phyloP scores from a whole-genome alignment of 2,113 vertebrate species.

The Boulengeromyrus knoepffleri region DNA sequence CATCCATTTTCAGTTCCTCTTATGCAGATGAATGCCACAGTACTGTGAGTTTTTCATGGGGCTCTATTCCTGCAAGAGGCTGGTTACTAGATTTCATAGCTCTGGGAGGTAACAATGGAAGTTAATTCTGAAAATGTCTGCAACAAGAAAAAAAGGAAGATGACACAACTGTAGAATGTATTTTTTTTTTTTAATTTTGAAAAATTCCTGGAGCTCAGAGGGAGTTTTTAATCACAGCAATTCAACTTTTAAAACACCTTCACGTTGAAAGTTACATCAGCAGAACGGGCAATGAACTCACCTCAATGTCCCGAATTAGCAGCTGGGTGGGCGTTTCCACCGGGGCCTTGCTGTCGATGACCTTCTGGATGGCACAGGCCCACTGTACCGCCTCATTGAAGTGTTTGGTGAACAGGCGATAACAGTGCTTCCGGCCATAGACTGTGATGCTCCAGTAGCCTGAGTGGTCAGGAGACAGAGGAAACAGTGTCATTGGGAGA shows the following conservation, averaged over 20 bases:
- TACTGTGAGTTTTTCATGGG: not conserved
- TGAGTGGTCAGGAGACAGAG: conserved; percentile 38
- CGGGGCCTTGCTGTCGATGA: conserved; percentile 83
- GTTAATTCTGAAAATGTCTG: not conserved
- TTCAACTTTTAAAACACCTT: not conserved
- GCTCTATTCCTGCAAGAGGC: not conserved
- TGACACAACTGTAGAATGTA: not conserved
- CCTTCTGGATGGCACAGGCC: conserved; percentile 83
- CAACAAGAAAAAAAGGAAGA: not conserved
- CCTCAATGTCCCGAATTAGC: conserved; percentile 87
- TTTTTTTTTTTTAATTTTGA: not conserved
- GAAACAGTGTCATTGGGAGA: not conserved
- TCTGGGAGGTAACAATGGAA: not conserved
- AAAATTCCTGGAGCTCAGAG: not conserved
- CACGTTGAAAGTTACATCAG: not conserved
- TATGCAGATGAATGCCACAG: not conserved
- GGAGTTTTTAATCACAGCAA: not conserved
- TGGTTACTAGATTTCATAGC: not conserved
- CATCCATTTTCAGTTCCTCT: not conserved
- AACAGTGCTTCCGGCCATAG: conserved; percentile 86
- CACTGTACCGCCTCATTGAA: conserved; percentile 86
- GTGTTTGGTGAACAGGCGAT: conserved; percentile 80
- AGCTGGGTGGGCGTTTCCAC: conserved; percentile 91
- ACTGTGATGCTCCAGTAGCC: conserved; percentile 89
- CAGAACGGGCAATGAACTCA: conserved; percentile 32